A percentile compares a stretch with the other conserved stretches of the same genome.
phyloP scores from a whole-genome alignment of 2,113 vertebrate genomes.

The Myotis brandtii region DNA sequence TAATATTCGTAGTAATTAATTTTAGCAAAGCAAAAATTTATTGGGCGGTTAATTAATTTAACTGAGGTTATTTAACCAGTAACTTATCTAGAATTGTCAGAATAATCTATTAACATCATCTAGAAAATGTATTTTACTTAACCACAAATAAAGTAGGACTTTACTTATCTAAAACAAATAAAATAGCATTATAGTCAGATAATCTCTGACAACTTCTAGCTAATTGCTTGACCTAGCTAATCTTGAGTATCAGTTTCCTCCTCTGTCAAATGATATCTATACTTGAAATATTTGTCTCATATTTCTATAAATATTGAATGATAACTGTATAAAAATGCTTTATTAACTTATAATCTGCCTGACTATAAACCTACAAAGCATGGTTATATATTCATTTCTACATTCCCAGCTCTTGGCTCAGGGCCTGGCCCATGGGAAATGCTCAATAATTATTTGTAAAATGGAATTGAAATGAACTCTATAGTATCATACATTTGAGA shows the following conservation, averaged over 20 bases:
- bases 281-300: not conserved
- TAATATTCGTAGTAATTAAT: not conserved
- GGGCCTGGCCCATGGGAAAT: not conserved
- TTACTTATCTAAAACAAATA: constrained; percentile 15
- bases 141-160: not conserved
- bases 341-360: not conserved
- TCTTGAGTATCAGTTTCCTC: not conserved
- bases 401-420: not conserved
- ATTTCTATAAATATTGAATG: not conserved
- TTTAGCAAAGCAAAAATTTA: not conserved
- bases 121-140: constrained; percentile 45
- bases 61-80: not conserved
- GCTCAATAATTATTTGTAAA: not conserved
- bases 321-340: not conserved
- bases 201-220: not conserved
- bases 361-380: not conserved
- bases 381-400: not conserved
- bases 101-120: constrained; percentile 25
- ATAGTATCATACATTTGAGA: not conserved
- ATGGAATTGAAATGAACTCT: not conserved
- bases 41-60: constrained; percentile 19
- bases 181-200: not conserved
- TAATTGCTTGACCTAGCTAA: not conserved
- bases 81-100: not conserved
- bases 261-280: not conserved